Conservation (phyloP, 1,140 invertebrate species). For the Caerostris darwini region DNA sequence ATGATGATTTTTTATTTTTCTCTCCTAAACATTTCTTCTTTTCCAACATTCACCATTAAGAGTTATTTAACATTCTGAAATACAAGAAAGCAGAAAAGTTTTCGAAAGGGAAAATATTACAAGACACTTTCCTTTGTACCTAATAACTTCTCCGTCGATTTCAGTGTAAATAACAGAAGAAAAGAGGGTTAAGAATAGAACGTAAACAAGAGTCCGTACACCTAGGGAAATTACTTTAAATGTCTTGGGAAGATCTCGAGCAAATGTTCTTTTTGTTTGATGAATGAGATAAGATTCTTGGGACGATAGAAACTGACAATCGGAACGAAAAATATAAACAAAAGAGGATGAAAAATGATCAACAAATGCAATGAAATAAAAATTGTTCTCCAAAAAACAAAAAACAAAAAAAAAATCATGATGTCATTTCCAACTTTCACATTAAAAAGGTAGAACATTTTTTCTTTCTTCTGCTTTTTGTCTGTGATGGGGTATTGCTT, state of each 20-base stretch:
- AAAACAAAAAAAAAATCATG: neutral
- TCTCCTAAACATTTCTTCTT: too few relatives aligned
- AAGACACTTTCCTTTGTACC: neutral
- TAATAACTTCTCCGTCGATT: neutral
- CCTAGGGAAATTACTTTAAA: neutral
- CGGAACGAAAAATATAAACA: neutral
- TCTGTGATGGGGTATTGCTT: neutral
- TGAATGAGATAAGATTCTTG: neutral
- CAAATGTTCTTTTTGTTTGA: neutral
- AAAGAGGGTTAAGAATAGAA: neutral
- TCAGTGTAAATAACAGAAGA: neutral
- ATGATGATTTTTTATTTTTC: too few relatives aligned
- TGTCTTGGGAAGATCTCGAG: neutral
- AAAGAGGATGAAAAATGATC: neutral
- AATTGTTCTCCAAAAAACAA: neutral
- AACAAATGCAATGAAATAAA: neutral
- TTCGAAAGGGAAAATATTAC: too few relatives aligned
- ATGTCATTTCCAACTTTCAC: neutral
- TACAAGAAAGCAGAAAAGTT: too few relatives aligned
- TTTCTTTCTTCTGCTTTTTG: neutral
- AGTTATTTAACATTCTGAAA: too few relatives aligned
- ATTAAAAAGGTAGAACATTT: neutral
- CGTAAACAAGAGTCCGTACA: neutral
- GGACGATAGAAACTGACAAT: too few relatives aligned
- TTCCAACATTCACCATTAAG: too few relatives aligned